These are phyloP conservation scores for Zaprionus taronus DNA, from an alignment of 1,140 invertebrate species.

Conservation along the genomic window DNA sequence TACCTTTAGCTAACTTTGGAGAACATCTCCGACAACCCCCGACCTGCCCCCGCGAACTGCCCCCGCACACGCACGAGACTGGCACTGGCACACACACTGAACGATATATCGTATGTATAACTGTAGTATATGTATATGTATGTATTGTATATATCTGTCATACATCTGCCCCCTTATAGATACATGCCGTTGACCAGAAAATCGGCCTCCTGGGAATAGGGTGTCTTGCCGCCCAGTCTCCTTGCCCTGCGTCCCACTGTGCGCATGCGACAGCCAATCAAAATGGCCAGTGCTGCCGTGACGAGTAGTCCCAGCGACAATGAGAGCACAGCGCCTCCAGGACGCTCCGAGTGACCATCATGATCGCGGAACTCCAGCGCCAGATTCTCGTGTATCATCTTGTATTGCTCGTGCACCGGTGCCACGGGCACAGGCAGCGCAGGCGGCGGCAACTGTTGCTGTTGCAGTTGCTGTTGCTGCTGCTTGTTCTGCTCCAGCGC, in stretches of 20 bases:
- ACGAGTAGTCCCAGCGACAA: slow-evolving; percentile 88
- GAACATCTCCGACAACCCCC: slow-evolving; percentile 1
- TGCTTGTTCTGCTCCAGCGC: slow-evolving; percentile 75
- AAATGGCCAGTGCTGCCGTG: slow-evolving; percentile 89
- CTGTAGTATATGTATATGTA: slow-evolving; percentile 2
- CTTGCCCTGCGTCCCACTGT: slow-evolving; percentile 90
- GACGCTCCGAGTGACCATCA: slow-evolving; percentile 88
- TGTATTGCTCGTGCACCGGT: slow-evolving; percentile 79
- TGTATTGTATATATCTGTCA: slow-evolving; percentile 13
- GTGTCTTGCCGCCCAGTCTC: slow-evolving; percentile 89
- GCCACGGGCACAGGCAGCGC: slow-evolving; percentile 55
- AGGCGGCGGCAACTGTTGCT: slow-evolving; percentile 46
- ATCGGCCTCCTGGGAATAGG: slow-evolving; percentile 97
- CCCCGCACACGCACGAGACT: slow-evolving; percentile 7
- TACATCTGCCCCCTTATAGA: slow-evolving; percentile 86
- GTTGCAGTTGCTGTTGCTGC: slow-evolving; percentile 45
- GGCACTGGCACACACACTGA: slow-evolving; percentile 27
- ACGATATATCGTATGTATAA: slow-evolving; percentile 13
- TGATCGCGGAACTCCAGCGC: slow-evolving; percentile 84
- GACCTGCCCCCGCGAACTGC: slow-evolving; percentile 5
- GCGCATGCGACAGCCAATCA: slow-evolving; percentile 92
- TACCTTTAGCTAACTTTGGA: slow-evolving; percentile 50
- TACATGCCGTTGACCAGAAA: slow-evolving; percentile 99
- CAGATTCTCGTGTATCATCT: slow-evolving; percentile 80
- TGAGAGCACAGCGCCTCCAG: slow-evolving; percentile 93